Evolutionary conservation across 2,113 vertebrate species (phyloP).

Genomic region (Indri indri): DNA sequence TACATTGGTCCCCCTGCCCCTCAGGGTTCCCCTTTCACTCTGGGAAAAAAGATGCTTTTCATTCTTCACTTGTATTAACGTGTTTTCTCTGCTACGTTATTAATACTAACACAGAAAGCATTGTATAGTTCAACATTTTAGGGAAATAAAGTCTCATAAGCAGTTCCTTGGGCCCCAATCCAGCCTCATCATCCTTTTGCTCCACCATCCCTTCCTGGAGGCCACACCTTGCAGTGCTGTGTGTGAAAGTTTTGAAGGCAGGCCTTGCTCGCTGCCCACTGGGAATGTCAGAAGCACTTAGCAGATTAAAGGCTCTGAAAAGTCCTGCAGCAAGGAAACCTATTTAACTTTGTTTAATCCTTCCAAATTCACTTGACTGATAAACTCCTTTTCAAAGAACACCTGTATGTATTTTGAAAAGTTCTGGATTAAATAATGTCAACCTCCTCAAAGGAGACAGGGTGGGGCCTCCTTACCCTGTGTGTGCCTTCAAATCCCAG

Average conservation of each 20-base stretch:
- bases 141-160: background rate
- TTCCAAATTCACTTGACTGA: background rate
- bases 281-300: background rate
- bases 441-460: background rate
- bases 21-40: background rate
- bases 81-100: background rate
- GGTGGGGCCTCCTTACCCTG: background rate
- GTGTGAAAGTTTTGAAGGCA: background rate
- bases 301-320: background rate
- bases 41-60: background rate
- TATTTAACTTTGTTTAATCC: background rate
- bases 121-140: background rate
- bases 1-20: background rate
- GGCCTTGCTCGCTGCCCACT: no score
- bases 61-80: background rate
- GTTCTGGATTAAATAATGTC: background rate
- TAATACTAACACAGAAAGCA: background rate
- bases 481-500: background rate
- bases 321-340: background rate
- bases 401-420: background rate
- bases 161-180: background rate
- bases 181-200: background rate
- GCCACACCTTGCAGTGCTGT: accelerated
- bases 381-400: background rate
- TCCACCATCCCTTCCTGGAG: background rate